Percentiles rank a stretch among this genome's conserved stretches.
Evolutionary conservation across 2,113 vertebrate species (phyloP).

Genomic region (Glaucomys volans): DNA sequence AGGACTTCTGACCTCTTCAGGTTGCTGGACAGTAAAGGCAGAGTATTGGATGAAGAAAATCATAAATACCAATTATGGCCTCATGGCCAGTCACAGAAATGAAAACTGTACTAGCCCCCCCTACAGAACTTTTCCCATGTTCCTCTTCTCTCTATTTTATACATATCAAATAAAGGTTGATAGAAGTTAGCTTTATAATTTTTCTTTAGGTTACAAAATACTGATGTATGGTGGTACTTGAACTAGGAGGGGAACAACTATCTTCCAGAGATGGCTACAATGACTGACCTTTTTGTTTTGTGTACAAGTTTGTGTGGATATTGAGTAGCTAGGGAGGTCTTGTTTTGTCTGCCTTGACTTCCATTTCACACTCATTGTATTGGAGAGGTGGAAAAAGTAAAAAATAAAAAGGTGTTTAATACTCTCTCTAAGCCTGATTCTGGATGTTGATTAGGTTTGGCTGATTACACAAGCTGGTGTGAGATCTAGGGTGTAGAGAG

Average conservation of each 20-base stretch:
- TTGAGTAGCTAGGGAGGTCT: neutral
- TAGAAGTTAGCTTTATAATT: neutral
- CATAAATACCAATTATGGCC: neutral
- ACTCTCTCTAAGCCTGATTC: neutral
- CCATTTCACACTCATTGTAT: neutral
- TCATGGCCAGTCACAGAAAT: neutral
- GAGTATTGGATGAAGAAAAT: neutral
- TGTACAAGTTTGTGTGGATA: neutral
- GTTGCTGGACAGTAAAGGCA: neutral
- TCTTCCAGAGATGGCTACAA: neutral
- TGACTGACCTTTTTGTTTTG: neutral
- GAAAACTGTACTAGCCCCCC: neutral
- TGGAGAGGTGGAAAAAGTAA: neutral
- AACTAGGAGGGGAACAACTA: neutral
- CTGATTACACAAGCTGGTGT: neutral
- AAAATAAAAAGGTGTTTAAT: neutral
- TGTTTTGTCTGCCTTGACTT: neutral
- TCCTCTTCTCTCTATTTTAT: slow-evolving; percentile 10
- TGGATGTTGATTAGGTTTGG: neutral
- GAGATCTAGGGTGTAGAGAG: neutral
- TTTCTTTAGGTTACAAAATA: neutral
- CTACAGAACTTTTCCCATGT: neutral
- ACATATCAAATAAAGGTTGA: neutral
- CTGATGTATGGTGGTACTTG: neutral
- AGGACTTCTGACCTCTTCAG: neutral